Conservation (phyloP, 2,797 vertebrate genomes). For the Labeo calbasu region DNA sequence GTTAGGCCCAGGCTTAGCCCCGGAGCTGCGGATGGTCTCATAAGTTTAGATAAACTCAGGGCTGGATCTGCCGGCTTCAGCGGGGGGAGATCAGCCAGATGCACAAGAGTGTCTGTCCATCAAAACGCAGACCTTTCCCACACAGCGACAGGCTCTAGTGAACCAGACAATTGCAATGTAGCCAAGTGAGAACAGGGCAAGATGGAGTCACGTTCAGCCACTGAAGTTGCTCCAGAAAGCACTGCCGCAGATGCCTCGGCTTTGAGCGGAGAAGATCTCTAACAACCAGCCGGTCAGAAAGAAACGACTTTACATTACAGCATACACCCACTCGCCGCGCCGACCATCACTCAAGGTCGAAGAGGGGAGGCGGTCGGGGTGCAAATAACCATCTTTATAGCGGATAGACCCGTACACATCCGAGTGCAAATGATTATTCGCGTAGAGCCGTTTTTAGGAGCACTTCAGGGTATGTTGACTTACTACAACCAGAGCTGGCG, state of each 20-base stretch:
- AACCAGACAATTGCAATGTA: constrained; percentile 87
- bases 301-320: constrained; percentile 41
- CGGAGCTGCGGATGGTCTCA: constrained; percentile 61
- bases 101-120: constrained; percentile 79
- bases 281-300: constrained; percentile 55
- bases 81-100: constrained; percentile 78
- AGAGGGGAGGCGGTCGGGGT: constrained; percentile 21
- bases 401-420: neutral
- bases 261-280: constrained; percentile 59
- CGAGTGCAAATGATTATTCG: constrained; percentile 32
- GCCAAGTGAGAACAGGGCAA: constrained; percentile 82
- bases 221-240: constrained; percentile 60
- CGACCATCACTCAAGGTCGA: constrained; percentile 24
- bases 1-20: constrained; percentile 69
- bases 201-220: constrained; percentile 82
- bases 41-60: constrained; percentile 77
- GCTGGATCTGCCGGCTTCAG: constrained; percentile 74
- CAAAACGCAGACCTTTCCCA: constrained; percentile 82
- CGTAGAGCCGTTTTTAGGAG: neutral
- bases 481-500: neutral
- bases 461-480: constrained; percentile 2
- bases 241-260: constrained; percentile 44
- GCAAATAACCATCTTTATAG: constrained; percentile 31
- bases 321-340: constrained; percentile 24
- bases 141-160: constrained; percentile 81